Conservation (phyloP, 2,888 invertebrate genomes). For the Congeria kusceri region DNA sequence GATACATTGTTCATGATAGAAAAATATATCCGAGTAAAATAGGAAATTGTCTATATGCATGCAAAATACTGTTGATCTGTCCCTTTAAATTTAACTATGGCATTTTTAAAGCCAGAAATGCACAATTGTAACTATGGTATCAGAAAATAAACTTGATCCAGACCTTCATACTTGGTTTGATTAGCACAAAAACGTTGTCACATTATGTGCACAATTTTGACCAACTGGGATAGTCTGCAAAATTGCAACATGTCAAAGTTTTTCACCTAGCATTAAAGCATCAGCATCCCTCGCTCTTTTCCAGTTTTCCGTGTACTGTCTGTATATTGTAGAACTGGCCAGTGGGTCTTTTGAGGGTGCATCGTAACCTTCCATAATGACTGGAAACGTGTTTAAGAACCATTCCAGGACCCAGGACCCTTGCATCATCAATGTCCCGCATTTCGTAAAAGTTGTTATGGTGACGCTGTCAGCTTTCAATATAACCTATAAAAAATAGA, state of each 20-base stretch:
- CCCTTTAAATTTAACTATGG: no score
- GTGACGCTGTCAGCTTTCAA: slow-evolving; percentile 76
- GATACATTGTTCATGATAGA: no score
- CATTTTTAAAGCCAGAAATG: no score
- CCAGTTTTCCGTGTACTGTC: slow-evolving; percentile 66
- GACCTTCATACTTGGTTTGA: no score
- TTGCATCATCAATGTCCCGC: slow-evolving; percentile 75
- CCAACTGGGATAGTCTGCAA: neutral
- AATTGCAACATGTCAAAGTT: neutral
- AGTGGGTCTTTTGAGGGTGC: slow-evolving; percentile 44
- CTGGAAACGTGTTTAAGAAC: slow-evolving; percentile 74
- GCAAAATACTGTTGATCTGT: no score
- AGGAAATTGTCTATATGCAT: no score
- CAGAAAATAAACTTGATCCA: no score
- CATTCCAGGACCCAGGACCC: slow-evolving; percentile 79
- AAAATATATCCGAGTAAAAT: no score
- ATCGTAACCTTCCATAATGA: slow-evolving; percentile 74
- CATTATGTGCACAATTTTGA: no score
- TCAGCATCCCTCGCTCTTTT: slow-evolving; percentile 49
- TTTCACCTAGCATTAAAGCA: slow-evolving; percentile 40
- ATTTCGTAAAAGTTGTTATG: slow-evolving; percentile 74
- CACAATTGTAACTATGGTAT: no score
- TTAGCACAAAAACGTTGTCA: no score
- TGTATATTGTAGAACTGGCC: slow-evolving; percentile 40
- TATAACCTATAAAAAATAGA: slow-evolving; percentile 56